Percentiles rank a stretch among this genome's conserved stretches.
Evolutionary conservation across 2,888 invertebrate genomes (phyloP).

Genomic region (Seira musarum): DNA sequence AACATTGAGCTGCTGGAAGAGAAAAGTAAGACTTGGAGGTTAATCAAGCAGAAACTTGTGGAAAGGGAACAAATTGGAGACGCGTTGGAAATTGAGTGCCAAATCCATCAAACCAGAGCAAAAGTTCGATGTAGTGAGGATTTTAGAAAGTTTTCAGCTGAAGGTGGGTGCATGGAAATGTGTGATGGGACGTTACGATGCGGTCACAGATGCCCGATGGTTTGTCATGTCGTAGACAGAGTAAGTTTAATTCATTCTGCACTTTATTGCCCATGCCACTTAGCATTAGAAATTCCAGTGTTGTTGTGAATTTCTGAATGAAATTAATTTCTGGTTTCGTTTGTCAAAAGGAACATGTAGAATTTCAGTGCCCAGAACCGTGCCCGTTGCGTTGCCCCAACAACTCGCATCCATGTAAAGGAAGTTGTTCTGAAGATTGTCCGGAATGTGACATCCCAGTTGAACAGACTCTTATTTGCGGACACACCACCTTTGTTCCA

Average conservation of each 20-base stretch:
- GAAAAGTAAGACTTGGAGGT: constrained; percentile 67
- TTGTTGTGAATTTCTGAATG: no score
- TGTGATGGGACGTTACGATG: constrained; percentile 77
- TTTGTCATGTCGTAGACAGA: constrained; percentile 78
- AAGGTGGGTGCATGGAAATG: constrained; percentile 77
- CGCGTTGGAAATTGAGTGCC: constrained; percentile 62
- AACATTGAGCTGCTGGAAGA: constrained; percentile 73
- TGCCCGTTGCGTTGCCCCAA: constrained; percentile 71
- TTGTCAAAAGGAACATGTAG: constrained; percentile 75
- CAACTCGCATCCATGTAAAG: constrained; percentile 31
- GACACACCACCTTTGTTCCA: constrained; percentile 75
- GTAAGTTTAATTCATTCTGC: no score
- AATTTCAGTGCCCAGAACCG: constrained; percentile 73
- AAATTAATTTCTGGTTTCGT: no score
- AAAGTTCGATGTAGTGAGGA: constrained; percentile 29
- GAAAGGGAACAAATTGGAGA: constrained; percentile 58
- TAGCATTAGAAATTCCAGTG: no score
- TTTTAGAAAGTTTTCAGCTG: constrained; percentile 70
- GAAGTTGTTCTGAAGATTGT: constrained; percentile 43
- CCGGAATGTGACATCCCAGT: constrained; percentile 70
- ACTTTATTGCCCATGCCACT: no score
- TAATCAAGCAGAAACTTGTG: constrained; percentile 62
- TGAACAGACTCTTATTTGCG: constrained; percentile 72
- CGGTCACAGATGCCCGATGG: constrained; percentile 77
- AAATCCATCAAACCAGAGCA: constrained; percentile 58